These are phyloP conservation scores for Diploscapter pachys DNA, from an alignment of 1,140 invertebrate genomes.

Conservation along the genomic window DNA sequence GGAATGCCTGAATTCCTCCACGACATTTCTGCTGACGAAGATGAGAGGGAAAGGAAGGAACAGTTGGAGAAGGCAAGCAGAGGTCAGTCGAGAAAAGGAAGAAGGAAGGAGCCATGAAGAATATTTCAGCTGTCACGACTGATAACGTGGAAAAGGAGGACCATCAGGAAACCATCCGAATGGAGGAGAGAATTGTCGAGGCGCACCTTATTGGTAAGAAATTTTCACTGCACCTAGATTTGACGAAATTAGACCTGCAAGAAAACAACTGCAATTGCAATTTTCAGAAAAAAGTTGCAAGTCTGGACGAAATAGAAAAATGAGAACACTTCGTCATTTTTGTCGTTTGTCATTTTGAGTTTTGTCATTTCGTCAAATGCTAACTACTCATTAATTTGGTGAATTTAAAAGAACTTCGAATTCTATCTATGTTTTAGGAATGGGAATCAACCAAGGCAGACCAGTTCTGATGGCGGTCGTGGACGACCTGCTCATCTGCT, in stretches of 20 bases:
- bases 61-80: slow-evolving; percentile 10
- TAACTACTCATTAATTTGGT: neutral
- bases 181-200: slow-evolving; percentile 44
- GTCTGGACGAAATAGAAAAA: too few relatives aligned
- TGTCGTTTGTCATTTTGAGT: neutral
- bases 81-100: slow-evolving; percentile 17
- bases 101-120: slow-evolving; percentile 8
- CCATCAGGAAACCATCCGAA: slow-evolving; percentile 11
- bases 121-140: neutral
- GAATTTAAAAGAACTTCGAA: neutral
- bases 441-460: slow-evolving; percentile 51
- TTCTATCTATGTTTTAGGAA: slow-evolving; percentile 30
- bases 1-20: slow-evolving; percentile 14
- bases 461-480: slow-evolving; percentile 48
- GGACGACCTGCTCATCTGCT: slow-evolving; percentile 50
- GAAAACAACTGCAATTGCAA: too few relatives aligned
- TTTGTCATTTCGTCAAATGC: neutral
- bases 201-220: slow-evolving; percentile 18
- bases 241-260: too few relatives aligned
- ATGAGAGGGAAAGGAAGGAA: slow-evolving; percentile 36
- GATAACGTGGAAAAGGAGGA: slow-evolving; percentile 15
- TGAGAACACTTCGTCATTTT: too few relatives aligned
- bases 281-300: too few relatives aligned
- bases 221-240: too few relatives aligned
- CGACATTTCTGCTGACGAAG: slow-evolving; percentile 35